These are phyloP conservation scores for Onthophagus sagittarius DNA, from an alignment of 2,888 invertebrate genomes.

Conservation along the genomic window DNA sequence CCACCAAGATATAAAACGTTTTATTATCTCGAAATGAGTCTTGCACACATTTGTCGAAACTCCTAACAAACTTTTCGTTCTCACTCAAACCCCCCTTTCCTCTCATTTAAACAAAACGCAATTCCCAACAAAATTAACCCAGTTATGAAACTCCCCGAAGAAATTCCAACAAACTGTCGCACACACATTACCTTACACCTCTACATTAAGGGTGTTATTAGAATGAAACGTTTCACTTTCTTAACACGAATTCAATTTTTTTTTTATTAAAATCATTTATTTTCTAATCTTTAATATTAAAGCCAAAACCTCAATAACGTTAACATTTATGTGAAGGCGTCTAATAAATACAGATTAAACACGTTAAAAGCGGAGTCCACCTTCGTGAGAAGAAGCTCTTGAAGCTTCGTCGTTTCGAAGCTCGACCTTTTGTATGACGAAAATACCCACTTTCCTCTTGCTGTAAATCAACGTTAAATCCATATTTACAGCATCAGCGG, in stretches of 20 bases:
- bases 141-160: no score
- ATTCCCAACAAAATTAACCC: no score
- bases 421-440: background rate
- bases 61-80: no score
- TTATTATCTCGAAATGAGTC: no score
- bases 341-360: constrained; percentile 5
- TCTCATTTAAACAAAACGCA: no score
- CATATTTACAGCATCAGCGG: constrained; percentile 5
- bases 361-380: background rate
- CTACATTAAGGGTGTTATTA: no score
- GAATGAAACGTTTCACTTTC: no score
- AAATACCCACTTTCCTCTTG: background rate
- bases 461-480: constrained; percentile 7
- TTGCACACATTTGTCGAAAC: no score
- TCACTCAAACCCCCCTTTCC: no score
- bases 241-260: background rate
- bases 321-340: background rate
- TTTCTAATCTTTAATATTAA: background rate
- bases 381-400: background rate
- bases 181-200: no score
- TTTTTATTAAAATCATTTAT: background rate
- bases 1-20: no score
- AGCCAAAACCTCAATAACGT: background rate
- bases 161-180: no score
- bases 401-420: background rate